Base-by-base conservation (phyloP, 1,140 invertebrate genomes). In the Eumaeus atala region DNA sequence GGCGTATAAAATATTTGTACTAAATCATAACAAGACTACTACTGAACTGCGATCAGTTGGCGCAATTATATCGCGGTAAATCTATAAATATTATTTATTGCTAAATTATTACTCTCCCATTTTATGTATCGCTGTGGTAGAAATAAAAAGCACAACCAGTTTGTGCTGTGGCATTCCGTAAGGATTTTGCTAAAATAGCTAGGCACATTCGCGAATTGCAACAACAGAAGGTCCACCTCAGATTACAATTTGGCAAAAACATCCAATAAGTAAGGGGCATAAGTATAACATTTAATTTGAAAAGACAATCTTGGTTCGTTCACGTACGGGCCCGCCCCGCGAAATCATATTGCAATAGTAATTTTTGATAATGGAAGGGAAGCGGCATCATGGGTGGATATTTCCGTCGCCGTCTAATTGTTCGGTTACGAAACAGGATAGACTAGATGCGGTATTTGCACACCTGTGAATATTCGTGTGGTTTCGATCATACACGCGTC, bases 351-450 rank as follows among this genome's bases (percentile, higher is more conserved):
- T 68, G 82, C 80, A 81, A 82, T 83, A 83, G 69, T 79, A 76
- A 80, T 78, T 80, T 80, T 77, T 81, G 77, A 81, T 78, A 82
- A 82, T 79, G 64, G 65, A 80, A 64, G 77, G 76, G 79, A 81
- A 85, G 76, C 67, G 50, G 66, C 63, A 72, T 76, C 72, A 82
- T 82, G 78, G 82, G 80, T 70, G 75, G 75, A 78, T 84, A 74
- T 82, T 75, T 84, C 82, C 82, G 78, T 72, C 51, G 72, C 58
- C n/a, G n/a, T n/a, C 55, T 77, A 77, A 79, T 80, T 80, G 72
- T 75, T n/a, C 72, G 66, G 69, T 72, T 66, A 55, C 63, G 60
- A 66, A 77, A 76, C 74, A 58, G n/a, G n/a, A n/a, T n/a, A 57
- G 74, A 79, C 74, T 79, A 77, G 78, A 77, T 71, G 68, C 70